phyloP scores from a whole-genome alignment of 2,113 vertebrate species.

The Rhinopomastus cyanomelas region DNA sequence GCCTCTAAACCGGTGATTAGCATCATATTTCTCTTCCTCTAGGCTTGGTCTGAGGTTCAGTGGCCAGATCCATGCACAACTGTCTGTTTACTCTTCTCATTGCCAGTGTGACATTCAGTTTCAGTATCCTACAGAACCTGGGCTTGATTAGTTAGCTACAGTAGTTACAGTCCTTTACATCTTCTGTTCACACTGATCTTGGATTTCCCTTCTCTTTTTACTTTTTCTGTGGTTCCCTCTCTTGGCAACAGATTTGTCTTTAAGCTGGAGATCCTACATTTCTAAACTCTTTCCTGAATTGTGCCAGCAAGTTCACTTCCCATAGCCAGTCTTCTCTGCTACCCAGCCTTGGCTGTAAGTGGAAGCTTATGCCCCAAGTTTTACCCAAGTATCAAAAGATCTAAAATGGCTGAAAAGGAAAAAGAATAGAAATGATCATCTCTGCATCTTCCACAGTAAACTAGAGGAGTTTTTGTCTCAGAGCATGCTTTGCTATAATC shows the following conservation, averaged over 20 bases:
- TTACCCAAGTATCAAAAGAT: neutral
- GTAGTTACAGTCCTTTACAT: neutral
- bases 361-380: neutral
- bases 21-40: neutral
- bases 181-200: neutral
- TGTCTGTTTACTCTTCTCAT: neutral
- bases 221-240: neutral
- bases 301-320: neutral
- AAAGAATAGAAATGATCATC: fast-evolving
- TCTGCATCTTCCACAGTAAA: neutral
- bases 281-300: neutral
- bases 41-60: neutral
- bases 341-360: neutral
- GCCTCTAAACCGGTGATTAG: neutral
- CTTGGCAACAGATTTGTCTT: neutral
- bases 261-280: neutral
- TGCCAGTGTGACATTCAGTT: neutral
- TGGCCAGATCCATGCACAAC: neutral
- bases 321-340: neutral
- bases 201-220: neutral
- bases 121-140: no score
- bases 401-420: neutral
- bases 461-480: neutral
- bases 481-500: neutral
- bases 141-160: no score